Evolutionary conservation across 2,888 invertebrate species (phyloP).

Genomic region (Lordiphosa fenestrarum): DNA sequence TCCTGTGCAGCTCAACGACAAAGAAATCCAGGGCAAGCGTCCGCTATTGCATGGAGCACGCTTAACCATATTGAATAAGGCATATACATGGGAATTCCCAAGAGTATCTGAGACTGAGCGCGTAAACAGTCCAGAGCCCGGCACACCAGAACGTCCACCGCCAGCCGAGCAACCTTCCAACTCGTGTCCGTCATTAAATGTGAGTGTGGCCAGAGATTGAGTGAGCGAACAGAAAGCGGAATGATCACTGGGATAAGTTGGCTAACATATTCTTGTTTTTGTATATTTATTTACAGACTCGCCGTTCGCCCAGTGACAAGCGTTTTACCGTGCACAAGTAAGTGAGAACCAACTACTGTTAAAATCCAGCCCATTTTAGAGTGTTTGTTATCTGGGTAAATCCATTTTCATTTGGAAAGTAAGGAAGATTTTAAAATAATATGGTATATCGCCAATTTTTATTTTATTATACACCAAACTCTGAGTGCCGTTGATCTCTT

Average conservation of each 20-base stretch:
- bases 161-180: constrained; percentile 64
- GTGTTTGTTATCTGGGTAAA: not conserved
- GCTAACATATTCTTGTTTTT: constrained; percentile 10
- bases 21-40: constrained; percentile 58
- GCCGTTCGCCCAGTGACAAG: constrained; percentile 50
- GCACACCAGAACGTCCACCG: constrained; percentile 50
- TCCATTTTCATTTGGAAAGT: not conserved
- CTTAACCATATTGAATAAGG: constrained; percentile 71
- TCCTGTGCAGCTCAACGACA: constrained; percentile 71
- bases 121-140: constrained; percentile 13
- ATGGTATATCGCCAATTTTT: no score
- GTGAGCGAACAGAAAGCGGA: no score
- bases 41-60: constrained; percentile 69
- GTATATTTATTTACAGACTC: constrained; percentile 43
- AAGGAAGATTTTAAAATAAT: no score
- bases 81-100: constrained; percentile 75
- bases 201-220: constrained; percentile 32
- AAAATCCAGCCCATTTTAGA: constrained; percentile 14
- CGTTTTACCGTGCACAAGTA: constrained; percentile 77
- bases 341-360: constrained; percentile 56
- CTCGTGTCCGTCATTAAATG: constrained; percentile 74
- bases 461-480: no score
- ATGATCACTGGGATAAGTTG: constrained; percentile 16
- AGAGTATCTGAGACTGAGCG: constrained; percentile 17
- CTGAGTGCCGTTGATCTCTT: no score